A percentile compares a stretch with the other conserved stretches of the same genome.
These are phyloP conservation scores for Drosophila virilis DNA, from an alignment of 1,140 invertebrate genomes.

Conservation along the genomic window DNA sequence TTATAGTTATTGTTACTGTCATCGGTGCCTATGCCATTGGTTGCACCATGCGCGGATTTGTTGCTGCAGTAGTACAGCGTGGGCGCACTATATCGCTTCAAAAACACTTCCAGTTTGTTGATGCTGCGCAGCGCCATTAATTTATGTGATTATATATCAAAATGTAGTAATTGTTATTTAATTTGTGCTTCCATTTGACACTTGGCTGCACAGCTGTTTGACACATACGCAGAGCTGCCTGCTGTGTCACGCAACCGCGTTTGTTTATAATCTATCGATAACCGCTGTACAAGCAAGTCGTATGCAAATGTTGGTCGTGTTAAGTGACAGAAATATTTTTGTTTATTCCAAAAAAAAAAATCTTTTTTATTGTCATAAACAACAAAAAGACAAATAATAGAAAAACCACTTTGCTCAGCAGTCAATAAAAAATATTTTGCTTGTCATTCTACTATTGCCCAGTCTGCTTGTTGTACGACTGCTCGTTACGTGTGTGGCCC, in stretches of 20 bases:
- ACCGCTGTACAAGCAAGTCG: neutral
- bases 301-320: neutral
- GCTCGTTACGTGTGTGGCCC: neutral
- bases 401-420: neutral
- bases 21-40: conserved; percentile 1
- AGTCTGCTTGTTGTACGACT: neutral
- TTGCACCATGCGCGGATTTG: neutral
- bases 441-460: neutral
- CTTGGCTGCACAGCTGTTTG: conserved; percentile 55
- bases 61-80: conserved; percentile 33
- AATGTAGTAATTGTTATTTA: conserved; percentile 57
- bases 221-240: conserved; percentile 41
- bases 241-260: conserved; percentile 24
- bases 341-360: neutral
- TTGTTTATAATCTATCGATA: conserved; percentile 24
- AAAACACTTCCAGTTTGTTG: conserved; percentile 47
- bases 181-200: conserved; percentile 48
- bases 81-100: conserved; percentile 42
- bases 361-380: neutral
- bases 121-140: conserved; percentile 66
- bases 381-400: neutral
- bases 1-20: neutral
- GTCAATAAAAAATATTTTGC: too few relatives aligned
- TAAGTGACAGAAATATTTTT: neutral
- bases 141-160: conserved; percentile 29